A percentile compares a stretch with the other conserved stretches of the same genome.
phyloP scores from a whole-genome alignment of 1,140 invertebrate species.

The Rhyzopertha dominica region DNA sequence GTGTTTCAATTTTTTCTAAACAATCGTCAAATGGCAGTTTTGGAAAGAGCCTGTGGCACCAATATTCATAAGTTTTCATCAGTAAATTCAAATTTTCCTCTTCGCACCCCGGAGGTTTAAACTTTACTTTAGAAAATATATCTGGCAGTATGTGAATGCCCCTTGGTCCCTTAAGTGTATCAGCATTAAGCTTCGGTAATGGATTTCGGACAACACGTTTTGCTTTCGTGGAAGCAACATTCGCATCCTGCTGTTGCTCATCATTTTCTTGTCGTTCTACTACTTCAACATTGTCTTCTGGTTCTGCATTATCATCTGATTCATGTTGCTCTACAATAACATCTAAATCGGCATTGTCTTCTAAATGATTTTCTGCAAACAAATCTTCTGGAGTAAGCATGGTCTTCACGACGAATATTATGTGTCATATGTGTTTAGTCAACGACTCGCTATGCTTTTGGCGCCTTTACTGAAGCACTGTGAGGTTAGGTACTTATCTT shows the following conservation, averaged over 20 bases:
- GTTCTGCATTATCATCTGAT: constrained; percentile 22
- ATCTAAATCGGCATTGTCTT: constrained; percentile 9
- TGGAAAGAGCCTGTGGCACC: constrained; percentile 86
- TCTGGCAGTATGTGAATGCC: constrained; percentile 74
- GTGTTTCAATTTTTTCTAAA: constrained; percentile 70
- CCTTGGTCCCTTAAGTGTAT: constrained; percentile 65
- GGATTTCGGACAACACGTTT: constrained; percentile 60
- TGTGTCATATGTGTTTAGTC: constrained; percentile 10
- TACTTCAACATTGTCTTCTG: constrained; percentile 21
- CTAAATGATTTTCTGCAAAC: constrained; percentile 33
- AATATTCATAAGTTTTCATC: constrained; percentile 82
- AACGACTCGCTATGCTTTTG: constrained; percentile 9
- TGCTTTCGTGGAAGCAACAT: constrained; percentile 30
- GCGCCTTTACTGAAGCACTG: constrained; percentile 6
- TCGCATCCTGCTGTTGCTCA: constrained; percentile 19
- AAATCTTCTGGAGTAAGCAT: constrained; percentile 17
- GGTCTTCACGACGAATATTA: constrained; percentile 15
- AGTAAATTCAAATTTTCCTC: constrained; percentile 74
- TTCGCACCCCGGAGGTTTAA: constrained; percentile 78
- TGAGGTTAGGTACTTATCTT: constrained; percentile 16
- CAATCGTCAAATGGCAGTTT: constrained; percentile 83
- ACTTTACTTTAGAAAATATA: constrained; percentile 77
- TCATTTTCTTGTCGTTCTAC: constrained; percentile 26
- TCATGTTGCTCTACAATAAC: constrained; percentile 16
- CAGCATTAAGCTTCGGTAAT: constrained; percentile 64